Percentiles rank a stretch among this genome's conserved stretches.
These are phyloP conservation scores for Halocaridina rubra DNA, from an alignment of 2,888 invertebrate species.

Conservation along the genomic window DNA sequence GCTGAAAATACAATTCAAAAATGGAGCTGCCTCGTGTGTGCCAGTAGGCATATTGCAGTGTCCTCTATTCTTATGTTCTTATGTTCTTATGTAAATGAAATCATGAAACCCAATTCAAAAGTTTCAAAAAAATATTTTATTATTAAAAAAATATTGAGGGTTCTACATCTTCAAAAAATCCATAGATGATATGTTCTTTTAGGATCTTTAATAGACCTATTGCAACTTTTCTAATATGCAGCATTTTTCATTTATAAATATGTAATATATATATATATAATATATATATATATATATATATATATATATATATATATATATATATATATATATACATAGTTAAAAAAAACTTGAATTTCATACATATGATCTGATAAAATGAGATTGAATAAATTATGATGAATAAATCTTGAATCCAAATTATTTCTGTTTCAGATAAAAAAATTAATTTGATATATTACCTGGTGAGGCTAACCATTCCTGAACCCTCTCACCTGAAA, in stretches of 20 bases:
- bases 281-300: not conserved
- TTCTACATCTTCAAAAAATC: not conserved
- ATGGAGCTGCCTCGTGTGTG: too few species aligned
- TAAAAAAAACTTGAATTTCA: not conserved
- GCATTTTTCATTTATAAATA: not conserved
- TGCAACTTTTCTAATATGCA: not conserved
- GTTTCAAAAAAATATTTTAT: not conserved
- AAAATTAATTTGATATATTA: not conserved
- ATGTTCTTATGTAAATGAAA: too few species aligned
- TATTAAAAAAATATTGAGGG: not conserved
- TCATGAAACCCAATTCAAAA: too few species aligned
- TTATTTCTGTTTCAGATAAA: not conserved
- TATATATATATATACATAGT: not conserved
- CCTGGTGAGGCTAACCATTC: not conserved
- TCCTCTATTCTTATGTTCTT: too few species aligned
- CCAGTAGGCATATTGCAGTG: too few species aligned
- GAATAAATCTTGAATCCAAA: not conserved
- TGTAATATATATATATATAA: not conserved
- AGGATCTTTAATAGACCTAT: not conserved
- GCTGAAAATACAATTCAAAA: too few species aligned
- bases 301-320: not conserved
- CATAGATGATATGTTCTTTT: not conserved
- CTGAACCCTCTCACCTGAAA: not conserved
- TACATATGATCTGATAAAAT: not conserved
- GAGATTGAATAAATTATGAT: not conserved